Conservation (phyloP, 2,113 vertebrate species). For the Nesoenas mayeri region DNA sequence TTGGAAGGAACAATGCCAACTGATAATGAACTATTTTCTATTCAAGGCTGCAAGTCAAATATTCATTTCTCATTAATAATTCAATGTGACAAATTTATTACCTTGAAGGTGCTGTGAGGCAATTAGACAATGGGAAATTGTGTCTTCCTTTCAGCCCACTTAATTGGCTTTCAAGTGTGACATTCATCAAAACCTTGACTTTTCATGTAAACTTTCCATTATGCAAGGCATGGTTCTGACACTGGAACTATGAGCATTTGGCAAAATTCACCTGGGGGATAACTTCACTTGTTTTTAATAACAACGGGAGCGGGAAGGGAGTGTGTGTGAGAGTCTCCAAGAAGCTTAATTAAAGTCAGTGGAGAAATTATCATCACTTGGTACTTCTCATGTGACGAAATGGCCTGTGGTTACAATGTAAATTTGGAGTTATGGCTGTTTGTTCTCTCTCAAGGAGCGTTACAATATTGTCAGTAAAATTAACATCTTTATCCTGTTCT, state of each 20-base stretch:
- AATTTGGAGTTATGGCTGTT: constrained; percentile 25
- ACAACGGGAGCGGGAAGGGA: neutral
- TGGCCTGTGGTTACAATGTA: neutral
- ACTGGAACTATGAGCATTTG: neutral
- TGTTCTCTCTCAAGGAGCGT: neutral
- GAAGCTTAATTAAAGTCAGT: constrained; percentile 19
- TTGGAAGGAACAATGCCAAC: constrained; percentile 68
- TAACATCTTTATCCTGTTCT: neutral
- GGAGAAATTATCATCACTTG: constrained; percentile 6
- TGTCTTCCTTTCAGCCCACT: constrained; percentile 76
- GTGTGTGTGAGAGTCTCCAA: neutral
- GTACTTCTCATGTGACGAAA: neutral
- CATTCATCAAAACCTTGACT: constrained; percentile 81
- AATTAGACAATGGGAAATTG: constrained; percentile 83
- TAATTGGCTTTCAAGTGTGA: constrained; percentile 82
- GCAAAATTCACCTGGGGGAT: constrained; percentile 20
- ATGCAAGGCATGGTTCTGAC: neutral
- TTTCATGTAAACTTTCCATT: constrained; percentile 75
- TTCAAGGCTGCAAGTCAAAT: constrained; percentile 80
- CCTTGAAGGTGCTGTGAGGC: constrained; percentile 77
- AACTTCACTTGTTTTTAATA: neutral
- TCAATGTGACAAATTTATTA: constrained; percentile 84
- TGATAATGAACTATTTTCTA: constrained; percentile 79
- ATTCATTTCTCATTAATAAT: constrained; percentile 83
- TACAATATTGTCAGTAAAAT: constrained; percentile 31